Percentiles rank a stretch among this genome's conserved stretches.
phyloP scores from a whole-genome alignment of 1,140 invertebrate species.

The Aleiodes sp. region DNA sequence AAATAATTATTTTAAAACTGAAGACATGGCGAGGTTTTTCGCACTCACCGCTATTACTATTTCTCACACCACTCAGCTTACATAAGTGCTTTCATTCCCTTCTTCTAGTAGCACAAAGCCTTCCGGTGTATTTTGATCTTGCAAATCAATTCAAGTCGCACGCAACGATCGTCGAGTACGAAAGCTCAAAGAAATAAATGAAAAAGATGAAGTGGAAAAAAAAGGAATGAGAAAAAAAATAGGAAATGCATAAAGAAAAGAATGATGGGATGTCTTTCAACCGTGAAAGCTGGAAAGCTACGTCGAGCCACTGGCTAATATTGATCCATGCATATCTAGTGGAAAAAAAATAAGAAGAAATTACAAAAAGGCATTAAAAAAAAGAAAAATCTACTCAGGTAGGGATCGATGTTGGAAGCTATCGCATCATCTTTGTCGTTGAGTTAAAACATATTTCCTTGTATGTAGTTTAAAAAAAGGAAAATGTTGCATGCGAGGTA shows the following conservation, averaged over 20 bases:
- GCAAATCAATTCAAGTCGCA: slow-evolving; percentile 14
- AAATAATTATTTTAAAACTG: too few species aligned
- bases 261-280: slow-evolving; percentile 16
- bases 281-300: slow-evolving; percentile 3
- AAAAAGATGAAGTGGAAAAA: neutral
- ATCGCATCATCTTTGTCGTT: slow-evolving; percentile 26
- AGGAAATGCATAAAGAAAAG: neutral
- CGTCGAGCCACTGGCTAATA: slow-evolving; percentile 2
- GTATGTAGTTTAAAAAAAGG: neutral
- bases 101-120: neutral
- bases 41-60: neutral
- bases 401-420: slow-evolving; percentile 8
- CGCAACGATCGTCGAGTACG: neutral
- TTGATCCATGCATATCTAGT: slow-evolving; percentile 3
- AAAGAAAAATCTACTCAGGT: neutral
- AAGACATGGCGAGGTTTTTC: too few species aligned
- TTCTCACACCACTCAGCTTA: neutral
- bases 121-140: slow-evolving; percentile 11
- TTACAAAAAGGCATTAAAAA: neutral
- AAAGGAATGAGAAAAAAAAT: neutral
- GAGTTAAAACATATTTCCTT: slow-evolving; percentile 35
- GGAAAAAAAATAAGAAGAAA: neutral
- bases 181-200: slow-evolving; percentile 4
- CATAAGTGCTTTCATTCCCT: slow-evolving; percentile 5
- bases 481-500: slow-evolving; percentile 31